Conservation (phyloP, 2,797 vertebrate genomes). For the Cyclura pinguis region DNA sequence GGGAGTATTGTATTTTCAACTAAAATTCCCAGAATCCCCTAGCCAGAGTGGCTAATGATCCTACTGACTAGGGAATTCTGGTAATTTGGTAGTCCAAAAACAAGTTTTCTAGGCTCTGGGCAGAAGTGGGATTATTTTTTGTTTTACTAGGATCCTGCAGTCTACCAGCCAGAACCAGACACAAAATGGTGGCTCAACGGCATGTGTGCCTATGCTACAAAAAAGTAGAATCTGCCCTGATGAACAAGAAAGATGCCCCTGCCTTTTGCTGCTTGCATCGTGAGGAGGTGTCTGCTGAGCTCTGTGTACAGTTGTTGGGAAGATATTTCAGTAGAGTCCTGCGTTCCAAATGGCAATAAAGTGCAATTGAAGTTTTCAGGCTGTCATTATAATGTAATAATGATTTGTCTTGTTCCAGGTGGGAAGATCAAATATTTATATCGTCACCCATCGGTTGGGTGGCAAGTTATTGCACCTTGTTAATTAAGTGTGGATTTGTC, state of each 20-base stretch:
- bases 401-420: neutral
- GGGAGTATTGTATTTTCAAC: too few relatives aligned
- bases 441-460: neutral
- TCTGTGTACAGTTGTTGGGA: neutral
- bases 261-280: neutral
- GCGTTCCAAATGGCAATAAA: neutral
- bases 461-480: neutral
- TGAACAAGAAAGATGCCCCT: neutral
- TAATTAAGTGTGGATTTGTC: neutral
- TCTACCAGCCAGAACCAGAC: too few relatives aligned
- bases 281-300: neutral
- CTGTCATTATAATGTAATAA: neutral
- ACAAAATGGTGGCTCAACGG: neutral
- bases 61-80: neutral
- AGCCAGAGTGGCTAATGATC: neutral
- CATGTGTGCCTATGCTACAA: too few relatives aligned
- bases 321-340: neutral
- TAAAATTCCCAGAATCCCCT: neutral
- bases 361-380: neutral
- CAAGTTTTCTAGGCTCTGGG: neutral
- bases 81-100: neutral
- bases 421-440: constrained; percentile 10
- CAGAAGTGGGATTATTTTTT: neutral
- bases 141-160: too few relatives aligned
- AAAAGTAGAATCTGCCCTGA: neutral